Conservation (phyloP, 1,140 invertebrate species). For the Macrosteles quadrilineatus region DNA sequence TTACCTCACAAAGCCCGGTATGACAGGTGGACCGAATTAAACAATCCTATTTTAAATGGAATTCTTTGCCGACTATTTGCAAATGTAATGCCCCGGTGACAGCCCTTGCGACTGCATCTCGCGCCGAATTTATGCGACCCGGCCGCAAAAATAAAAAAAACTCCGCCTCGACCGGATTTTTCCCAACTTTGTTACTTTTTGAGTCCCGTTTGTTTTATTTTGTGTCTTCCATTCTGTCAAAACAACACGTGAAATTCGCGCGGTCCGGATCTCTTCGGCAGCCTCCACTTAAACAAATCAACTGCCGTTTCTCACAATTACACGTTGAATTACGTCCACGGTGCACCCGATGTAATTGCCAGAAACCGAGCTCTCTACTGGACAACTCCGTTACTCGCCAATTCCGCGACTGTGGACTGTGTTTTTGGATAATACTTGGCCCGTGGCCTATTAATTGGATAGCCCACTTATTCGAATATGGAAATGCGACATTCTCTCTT, state of each 20-base stretch:
- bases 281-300: slow-evolving; percentile 27
- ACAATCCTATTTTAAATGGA: slow-evolving; percentile 13
- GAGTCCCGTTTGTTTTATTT: slow-evolving; percentile 25
- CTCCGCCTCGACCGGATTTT: slow-evolving; percentile 39
- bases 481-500: no score
- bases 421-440: no score
- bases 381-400: no score
- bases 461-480: no score
- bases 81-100: slow-evolving; percentile 23
- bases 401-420: no score
- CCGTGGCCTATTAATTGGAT: no score
- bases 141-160: slow-evolving; percentile 32
- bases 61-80: slow-evolving; percentile 14
- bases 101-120: slow-evolving; percentile 29
- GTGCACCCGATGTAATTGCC: background rate
- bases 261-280: background rate
- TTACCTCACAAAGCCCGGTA: background rate
- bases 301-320: slow-evolving; percentile 28
- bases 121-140: slow-evolving; percentile 39
- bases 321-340: slow-evolving; percentile 15
- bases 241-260: slow-evolving; percentile 11
- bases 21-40: slow-evolving; percentile 10
- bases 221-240: slow-evolving; percentile 27
- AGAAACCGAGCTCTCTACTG: background rate
- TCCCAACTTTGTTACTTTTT: slow-evolving; percentile 35